Conservation (phyloP, 30 jellyfish, hydroid and myxozoan species). For the Chrysaora quinquecirrha region DNA sequence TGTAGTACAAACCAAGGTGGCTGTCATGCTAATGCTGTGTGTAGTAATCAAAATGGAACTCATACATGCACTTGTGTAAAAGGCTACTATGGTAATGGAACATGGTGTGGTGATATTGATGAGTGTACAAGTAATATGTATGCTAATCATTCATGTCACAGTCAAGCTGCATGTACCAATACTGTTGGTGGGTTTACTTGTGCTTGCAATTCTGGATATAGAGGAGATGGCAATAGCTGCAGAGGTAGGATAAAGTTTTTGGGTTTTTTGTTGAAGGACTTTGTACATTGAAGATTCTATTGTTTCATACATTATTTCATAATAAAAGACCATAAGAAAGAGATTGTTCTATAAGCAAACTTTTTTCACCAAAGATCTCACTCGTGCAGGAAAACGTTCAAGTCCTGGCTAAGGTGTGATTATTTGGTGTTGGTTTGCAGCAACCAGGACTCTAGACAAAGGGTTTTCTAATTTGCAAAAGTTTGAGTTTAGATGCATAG, state of each 20-base stretch:
- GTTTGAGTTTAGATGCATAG: no score
- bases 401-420: no score
- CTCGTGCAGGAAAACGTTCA: no score
- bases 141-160: conserved; percentile 25
- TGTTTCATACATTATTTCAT: no score
- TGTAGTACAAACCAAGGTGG: conserved; percentile 39
- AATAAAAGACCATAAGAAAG: no score
- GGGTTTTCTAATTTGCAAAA: no score
- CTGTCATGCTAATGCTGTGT: conserved; percentile 72
- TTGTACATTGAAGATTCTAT: no score
- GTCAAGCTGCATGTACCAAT: conserved; percentile 59
- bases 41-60: conserved; percentile 69
- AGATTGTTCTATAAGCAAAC: no score
- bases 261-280: no score
- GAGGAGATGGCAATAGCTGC: conserved; percentile 61
- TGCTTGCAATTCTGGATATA: conserved; percentile 50
- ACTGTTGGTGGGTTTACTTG: conserved; percentile 34
- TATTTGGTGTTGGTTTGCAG: no score
- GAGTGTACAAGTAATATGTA: conserved; percentile 40
- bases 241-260: conserved; percentile 35
- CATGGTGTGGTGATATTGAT: conserved; percentile 51
- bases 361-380: no score
- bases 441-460: no score
- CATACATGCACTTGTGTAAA: conserved; percentile 47
- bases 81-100: conserved; percentile 72